Percentiles rank a stretch among this genome's conserved stretches.
These are phyloP conservation scores for Toxotes chatareus DNA, from an alignment of 2,113 vertebrate genomes.

Conservation along the genomic window DNA sequence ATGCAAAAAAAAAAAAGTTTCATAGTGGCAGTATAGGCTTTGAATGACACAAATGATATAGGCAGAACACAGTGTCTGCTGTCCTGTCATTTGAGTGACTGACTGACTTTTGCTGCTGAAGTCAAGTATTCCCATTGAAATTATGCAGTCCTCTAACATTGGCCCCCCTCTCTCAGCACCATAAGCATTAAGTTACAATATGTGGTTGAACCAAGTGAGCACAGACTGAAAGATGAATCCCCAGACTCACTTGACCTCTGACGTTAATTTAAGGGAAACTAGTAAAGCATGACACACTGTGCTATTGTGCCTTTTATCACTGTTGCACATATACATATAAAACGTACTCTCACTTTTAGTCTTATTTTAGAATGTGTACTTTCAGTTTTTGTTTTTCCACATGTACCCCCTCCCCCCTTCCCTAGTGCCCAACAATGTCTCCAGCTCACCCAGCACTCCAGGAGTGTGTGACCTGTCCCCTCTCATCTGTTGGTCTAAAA, in stretches of 20 bases:
- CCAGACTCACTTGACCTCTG: slow-evolving; percentile 52
- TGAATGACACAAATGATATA: not conserved
- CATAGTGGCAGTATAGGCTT: slow-evolving; percentile 22
- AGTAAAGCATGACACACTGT: slow-evolving; percentile 81
- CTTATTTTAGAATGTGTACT: slow-evolving; percentile 67
- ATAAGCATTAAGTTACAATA: slow-evolving; percentile 40
- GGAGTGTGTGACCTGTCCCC: slow-evolving; percentile 33
- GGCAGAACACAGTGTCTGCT: slow-evolving; percentile 30
- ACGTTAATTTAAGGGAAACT: slow-evolving; percentile 71
- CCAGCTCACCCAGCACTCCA: slow-evolving; percentile 32
- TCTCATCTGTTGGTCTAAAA: slow-evolving; percentile 58
- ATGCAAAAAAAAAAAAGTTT: slow-evolving; percentile 24
- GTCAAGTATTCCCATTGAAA: slow-evolving; percentile 26
- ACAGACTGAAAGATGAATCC: slow-evolving; percentile 51
- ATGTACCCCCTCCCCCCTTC: slow-evolving; percentile 14
- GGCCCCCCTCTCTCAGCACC: slow-evolving; percentile 4
- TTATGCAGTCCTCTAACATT: slow-evolving; percentile 33
- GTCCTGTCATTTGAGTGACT: slow-evolving; percentile 12
- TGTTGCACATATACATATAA: slow-evolving; percentile 76
- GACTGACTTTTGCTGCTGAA: slow-evolving; percentile 28
- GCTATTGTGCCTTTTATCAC: slow-evolving; percentile 85
- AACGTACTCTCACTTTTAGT: slow-evolving; percentile 70
- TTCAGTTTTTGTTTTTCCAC: slow-evolving; percentile 30
- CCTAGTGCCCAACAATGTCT: slow-evolving; percentile 40
- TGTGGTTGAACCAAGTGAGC: slow-evolving; percentile 27